These are phyloP conservation scores for Silvanus unidentatus DNA, from an alignment of 2,888 invertebrate species.

Conservation along the genomic window DNA sequence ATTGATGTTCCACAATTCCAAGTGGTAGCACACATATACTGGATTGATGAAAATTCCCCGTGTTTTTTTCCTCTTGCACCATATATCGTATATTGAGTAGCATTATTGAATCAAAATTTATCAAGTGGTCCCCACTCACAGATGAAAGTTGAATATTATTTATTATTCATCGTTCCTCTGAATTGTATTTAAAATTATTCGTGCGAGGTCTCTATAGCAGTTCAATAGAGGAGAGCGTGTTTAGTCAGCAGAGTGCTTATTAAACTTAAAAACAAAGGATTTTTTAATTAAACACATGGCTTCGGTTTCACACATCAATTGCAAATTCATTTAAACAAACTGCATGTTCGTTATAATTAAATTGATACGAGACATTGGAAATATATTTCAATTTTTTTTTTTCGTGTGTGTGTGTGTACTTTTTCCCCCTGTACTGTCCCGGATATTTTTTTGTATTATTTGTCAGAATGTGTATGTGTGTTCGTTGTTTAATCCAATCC, in stretches of 20 bases:
- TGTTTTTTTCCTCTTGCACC: too few species aligned
- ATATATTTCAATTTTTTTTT: constrained; percentile 30
- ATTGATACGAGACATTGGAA: constrained; percentile 42
- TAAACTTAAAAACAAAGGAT: constrained; percentile 47
- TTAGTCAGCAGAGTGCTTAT: constrained; percentile 44
- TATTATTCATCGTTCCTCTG: constrained; percentile 34
- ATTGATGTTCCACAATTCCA: too few species aligned
- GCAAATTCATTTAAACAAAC: constrained; percentile 45
- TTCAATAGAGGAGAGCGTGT: constrained; percentile 37
- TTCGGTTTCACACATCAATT: constrained; percentile 47
- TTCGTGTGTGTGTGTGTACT: too few species aligned
- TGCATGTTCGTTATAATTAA: constrained; percentile 44
- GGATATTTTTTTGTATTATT: too few species aligned
- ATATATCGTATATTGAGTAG: too few species aligned
- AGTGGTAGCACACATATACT: too few species aligned
- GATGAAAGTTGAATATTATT: constrained; percentile 34
- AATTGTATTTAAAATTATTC: constrained; percentile 41
- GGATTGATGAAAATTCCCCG: too few species aligned
- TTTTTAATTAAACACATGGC: constrained; percentile 47
- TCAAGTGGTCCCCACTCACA: constrained; percentile 23
- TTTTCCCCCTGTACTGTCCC: constrained; percentile 6
- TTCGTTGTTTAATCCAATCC: constrained; percentile 26
- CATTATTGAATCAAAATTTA: constrained; percentile 20
- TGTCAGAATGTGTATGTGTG: not conserved
- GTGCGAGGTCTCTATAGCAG: constrained; percentile 38